Evolutionary conservation across 2,113 vertebrate species (phyloP).

Genomic region (Edolisoma coerulescens): DNA sequence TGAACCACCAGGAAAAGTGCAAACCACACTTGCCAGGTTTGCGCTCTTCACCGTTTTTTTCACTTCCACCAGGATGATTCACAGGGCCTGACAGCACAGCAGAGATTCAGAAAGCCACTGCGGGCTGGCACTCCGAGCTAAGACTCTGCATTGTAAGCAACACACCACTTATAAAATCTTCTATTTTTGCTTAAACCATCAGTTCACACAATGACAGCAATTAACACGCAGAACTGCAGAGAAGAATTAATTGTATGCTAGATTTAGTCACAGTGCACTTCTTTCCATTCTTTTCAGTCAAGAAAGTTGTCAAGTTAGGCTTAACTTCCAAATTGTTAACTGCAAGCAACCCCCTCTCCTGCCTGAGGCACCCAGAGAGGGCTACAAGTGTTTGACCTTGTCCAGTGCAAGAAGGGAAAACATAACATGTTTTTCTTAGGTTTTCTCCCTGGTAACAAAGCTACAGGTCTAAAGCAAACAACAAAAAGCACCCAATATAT

Average conservation of each 20-base stretch:
- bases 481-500: not conserved
- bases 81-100: slow-evolving; percentile 23
- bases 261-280: slow-evolving; percentile 21
- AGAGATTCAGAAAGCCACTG: not conserved
- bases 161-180: not conserved
- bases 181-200: slow-evolving; percentile 59
- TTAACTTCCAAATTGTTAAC: not conserved
- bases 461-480: not conserved
- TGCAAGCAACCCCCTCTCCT: not conserved
- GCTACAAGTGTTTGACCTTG: not conserved
- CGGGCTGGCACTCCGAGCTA: slow-evolving; percentile 16
- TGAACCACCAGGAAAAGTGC: not conserved
- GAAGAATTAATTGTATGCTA: slow-evolving; percentile 50
- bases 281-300: not conserved
- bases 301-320: not conserved
- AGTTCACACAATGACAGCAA: slow-evolving; percentile 60
- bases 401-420: not conserved
- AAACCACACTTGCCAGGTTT: not conserved
- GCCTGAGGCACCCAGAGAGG: not conserved
- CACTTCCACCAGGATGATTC: slow-evolving; percentile 26
- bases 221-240: slow-evolving; percentile 29
- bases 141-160: slow-evolving; percentile 34
- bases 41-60: not conserved
- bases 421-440: not conserved
- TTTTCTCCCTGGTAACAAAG: not conserved